Evolutionary conservation across 1,140 invertebrate genomes (phyloP).

Genomic region (Hyphantria cunea): DNA sequence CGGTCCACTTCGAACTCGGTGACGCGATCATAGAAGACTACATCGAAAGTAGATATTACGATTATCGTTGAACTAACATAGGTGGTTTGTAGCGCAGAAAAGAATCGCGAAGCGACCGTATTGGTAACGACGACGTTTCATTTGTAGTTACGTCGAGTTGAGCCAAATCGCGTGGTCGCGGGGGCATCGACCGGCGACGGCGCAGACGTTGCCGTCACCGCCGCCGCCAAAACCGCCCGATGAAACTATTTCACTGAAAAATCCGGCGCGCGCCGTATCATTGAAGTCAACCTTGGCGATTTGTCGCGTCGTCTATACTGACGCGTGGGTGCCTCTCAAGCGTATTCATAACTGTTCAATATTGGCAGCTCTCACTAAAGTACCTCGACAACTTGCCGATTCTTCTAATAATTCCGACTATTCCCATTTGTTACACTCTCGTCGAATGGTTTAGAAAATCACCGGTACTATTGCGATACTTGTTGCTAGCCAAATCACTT

Average conservation of each 20-base stretch:
- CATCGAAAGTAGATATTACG: background rate
- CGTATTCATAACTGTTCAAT: conserved; percentile 66
- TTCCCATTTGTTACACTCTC: conserved; percentile 19
- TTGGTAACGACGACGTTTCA: conserved; percentile 48
- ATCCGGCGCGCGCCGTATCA: conserved; percentile 69
- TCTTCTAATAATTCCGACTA: conserved; percentile 15
- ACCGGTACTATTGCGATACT: conserved; percentile 6
- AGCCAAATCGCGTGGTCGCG: conserved; percentile 65
- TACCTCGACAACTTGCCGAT: conserved; percentile 16
- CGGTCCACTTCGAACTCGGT: no score
- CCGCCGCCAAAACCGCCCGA: conserved; percentile 54
- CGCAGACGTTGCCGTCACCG: conserved; percentile 69
- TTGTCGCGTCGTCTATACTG: conserved; percentile 70
- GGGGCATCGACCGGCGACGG: conserved; percentile 64
- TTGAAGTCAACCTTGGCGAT: conserved; percentile 74
- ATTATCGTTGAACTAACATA: conserved; percentile 4
- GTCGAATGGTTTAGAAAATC: conserved; percentile 11
- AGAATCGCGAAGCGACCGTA: conserved; percentile 27
- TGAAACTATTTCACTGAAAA: conserved; percentile 80
- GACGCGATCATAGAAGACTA: no score
- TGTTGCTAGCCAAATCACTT: background rate
- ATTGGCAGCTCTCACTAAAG: conserved; percentile 58
- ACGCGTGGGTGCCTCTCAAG: conserved; percentile 66
- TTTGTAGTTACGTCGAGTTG: conserved; percentile 54
- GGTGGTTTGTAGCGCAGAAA: conserved; percentile 8